phyloP scores from a whole-genome alignment of 1,140 invertebrate genomes.

The Drosophila novamexicana region DNA sequence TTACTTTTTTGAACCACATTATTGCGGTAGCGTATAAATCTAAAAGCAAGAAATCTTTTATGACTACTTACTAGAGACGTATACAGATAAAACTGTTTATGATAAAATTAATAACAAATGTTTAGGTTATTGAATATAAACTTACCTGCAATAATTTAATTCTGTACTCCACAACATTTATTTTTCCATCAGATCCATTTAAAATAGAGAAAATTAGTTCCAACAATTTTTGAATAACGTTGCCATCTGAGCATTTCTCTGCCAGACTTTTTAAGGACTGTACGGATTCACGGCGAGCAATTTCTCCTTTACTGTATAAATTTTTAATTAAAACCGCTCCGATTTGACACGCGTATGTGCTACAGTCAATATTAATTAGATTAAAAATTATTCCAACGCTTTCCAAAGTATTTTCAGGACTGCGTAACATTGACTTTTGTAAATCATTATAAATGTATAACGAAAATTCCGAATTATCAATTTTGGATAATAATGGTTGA shows the following conservation, averaged over 20 bases:
- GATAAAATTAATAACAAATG: background rate
- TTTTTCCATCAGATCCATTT: slow-evolving; percentile 95
- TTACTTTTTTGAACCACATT: too few relatives aligned
- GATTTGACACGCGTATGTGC: slow-evolving; percentile 91
- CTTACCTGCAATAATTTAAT: slow-evolving; percentile 93
- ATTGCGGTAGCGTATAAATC: too few relatives aligned
- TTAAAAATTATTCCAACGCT: slow-evolving; percentile 90
- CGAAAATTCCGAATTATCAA: slow-evolving; percentile 91
- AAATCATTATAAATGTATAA: slow-evolving; percentile 91
- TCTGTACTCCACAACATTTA: slow-evolving; percentile 94
- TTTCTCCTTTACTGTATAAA: slow-evolving; percentile 93
- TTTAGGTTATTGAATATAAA: slow-evolving; percentile 4
- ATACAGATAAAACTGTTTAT: background rate
- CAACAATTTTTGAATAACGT: slow-evolving; percentile 89
- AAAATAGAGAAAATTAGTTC: slow-evolving; percentile 92
- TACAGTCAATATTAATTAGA: slow-evolving; percentile 91
- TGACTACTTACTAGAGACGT: too few relatives aligned
- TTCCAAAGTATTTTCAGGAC: slow-evolving; percentile 95
- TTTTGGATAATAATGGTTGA: slow-evolving; percentile 87
- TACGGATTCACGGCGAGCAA: slow-evolving; percentile 89
- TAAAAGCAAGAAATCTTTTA: too few relatives aligned
- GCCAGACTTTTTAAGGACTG: slow-evolving; percentile 89
- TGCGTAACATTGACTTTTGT: slow-evolving; percentile 96
- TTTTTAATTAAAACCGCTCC: slow-evolving; percentile 92
- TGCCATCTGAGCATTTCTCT: slow-evolving; percentile 89